phyloP scores from a whole-genome alignment of 2,888 invertebrate species.

The Pachydiplax longipennis region DNA sequence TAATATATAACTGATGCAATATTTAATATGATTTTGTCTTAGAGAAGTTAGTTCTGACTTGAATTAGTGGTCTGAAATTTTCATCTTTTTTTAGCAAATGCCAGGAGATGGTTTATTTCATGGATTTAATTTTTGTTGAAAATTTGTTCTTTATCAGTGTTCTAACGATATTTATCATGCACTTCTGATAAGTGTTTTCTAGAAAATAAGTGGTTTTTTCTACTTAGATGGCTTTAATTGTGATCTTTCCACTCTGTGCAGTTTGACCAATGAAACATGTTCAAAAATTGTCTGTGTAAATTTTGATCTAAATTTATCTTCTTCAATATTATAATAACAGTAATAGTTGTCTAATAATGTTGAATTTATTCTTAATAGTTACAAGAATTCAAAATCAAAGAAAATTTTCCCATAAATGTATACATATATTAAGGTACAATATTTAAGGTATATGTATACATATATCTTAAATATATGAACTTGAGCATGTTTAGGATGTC shows the following conservation, averaged over 20 bases:
- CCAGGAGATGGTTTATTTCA: background rate
- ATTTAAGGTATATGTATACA: too few relatives aligned
- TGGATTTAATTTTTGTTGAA: background rate
- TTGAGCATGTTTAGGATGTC: too few relatives aligned
- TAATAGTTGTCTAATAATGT: too few relatives aligned
- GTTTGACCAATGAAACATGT: background rate
- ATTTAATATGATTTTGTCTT: background rate
- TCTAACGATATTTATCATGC: background rate
- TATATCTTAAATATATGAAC: too few relatives aligned
- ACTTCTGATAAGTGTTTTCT: background rate
- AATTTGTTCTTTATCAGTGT: background rate
- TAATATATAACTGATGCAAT: background rate
- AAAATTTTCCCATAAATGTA: too few relatives aligned
- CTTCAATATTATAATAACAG: too few relatives aligned
- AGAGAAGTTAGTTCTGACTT: background rate
- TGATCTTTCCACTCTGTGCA: conserved; percentile 47
- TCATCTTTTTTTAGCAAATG: too few relatives aligned
- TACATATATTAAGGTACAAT: too few relatives aligned
- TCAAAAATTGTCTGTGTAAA: background rate
- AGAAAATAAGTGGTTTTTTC: background rate
- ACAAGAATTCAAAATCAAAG: too few relatives aligned
- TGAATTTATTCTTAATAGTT: too few relatives aligned
- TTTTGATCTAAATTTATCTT: too few relatives aligned
- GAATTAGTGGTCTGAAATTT: too few relatives aligned
- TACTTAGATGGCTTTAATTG: conserved; percentile 10